Base-by-base conservation (phyloP, 2,797 vertebrate species). In the Liparis tanakae region DNA sequence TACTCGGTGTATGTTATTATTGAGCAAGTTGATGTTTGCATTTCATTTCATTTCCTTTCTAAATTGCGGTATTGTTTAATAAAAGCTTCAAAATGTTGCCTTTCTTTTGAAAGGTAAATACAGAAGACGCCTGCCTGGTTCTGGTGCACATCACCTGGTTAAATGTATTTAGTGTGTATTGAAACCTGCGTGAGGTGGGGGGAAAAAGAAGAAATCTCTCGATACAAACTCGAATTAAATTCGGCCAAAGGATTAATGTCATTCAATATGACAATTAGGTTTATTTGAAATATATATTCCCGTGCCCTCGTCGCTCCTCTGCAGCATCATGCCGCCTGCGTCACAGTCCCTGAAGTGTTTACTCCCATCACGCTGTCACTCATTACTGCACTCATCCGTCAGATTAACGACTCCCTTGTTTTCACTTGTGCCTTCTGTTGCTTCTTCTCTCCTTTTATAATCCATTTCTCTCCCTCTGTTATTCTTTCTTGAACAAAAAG, bases 361-460 rank as follows among this genome's bases (percentile, higher is more conserved):
- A 80, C 84, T 83, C 72, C 74, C 78, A 70, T 81, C 79, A 68
- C 56, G 85, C 79, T 82, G 86, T 89, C 87, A 85, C 74, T 90
- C 82, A 85, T 84, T 88, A 84, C 72, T 46, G 64, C 56, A 30
- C 72, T 83, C 77, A 77, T 87, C 87, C 86, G 84, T 87, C 84
- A 83, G 79, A 85, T 81, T 67, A 81, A 64, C 9, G 22, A 81
- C 77, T 76, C 67, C 48, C 51, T 55, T 58, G 36, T 58, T 80
- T 84, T 71, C 48, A 33, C 25, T 17, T 50, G 8, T 30, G 5
- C 67, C 59, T 60, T 60, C 53, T 65, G 53, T 71, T 76, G 17
- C 46, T 43, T 41, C 37, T 20, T 25, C 51, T 22, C 12, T 68
- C 43, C 18, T 33, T 9, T 14, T 4, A 12, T 39, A 61, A 48